Evolutionary conservation across 2,888 invertebrate genomes (phyloP), one percentile per base, ranked within the genome.

Genomic region (Drosophila paranaensis): DNA sequence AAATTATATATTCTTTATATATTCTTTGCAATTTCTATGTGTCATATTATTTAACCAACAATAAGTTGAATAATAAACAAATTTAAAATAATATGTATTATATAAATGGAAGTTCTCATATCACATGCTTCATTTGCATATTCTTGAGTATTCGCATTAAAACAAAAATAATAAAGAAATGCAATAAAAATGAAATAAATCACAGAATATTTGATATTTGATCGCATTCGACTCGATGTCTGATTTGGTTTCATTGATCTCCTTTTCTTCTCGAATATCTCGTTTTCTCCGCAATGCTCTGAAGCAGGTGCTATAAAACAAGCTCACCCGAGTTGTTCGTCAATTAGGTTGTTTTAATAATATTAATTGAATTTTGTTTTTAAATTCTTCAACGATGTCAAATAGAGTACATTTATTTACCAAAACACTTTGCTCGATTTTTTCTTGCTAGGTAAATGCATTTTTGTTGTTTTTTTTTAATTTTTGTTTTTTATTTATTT

Each of bases 321-420:
- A 40, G 54, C 35, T 35, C 35, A 20, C 11, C n/a, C 25, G 54
- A 16, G 27, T n/a, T n/a, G 33, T 33, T 56, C 20, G 13, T 6
- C 14, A 56, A 43, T 55, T 55, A 33, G 16, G 16, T 42, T 33
- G 20, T 43, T 20, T 20, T 42, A 30, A 13, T 5, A 56, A 35
- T 54, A 27, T 54, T 40, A 40, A 54, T 54, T 40, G 25, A 14
- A 16, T 33, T 56, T 2, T 2, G 20, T 16, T 27, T 27, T 37
- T 9, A 27, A 3, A 39, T 9, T 8, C 25, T 25, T 25, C 3
- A 13, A 6, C 45, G 6, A 6, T 6, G 25, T 39, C 14, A 3
- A 10, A 20, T 40, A 74, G 76, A 27, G 79, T 76, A 79, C 79
- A 35, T 35, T 42, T 40, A 50, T 60, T 54, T 60, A 48, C 13